Percentiles rank a stretch among this genome's conserved stretches.
Evolutionary conservation across 2,888 invertebrate genomes (phyloP).

Genomic region (Frankliniella intonsa): DNA sequence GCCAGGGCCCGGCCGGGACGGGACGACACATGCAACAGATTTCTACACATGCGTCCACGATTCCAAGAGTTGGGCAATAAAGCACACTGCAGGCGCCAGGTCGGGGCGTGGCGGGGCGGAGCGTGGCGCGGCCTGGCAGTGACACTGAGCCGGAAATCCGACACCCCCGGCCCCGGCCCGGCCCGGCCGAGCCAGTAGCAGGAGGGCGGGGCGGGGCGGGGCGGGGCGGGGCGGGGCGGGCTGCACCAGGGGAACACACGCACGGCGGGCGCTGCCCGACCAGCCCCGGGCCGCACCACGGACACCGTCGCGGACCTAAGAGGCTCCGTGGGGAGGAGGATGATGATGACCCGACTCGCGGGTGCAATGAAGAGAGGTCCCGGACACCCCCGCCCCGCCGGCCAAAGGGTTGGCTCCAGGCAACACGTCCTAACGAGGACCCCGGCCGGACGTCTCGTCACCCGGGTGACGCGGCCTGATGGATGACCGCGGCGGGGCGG

Average conservation of each 20-base stretch:
- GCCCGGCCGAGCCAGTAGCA: neutral
- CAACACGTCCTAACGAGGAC: no score
- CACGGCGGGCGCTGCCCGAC: no score
- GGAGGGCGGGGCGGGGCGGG: neutral
- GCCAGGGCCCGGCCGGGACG: neutral
- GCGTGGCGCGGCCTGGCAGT: neutral
- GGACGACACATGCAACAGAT: constrained; percentile 17
- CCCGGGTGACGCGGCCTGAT: no score
- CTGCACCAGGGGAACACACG: neutral
- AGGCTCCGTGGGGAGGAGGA: no score
- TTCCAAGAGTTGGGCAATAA: constrained; percentile 1
- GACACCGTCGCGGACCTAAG: no score
- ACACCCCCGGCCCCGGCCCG: neutral
- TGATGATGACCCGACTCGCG: no score
- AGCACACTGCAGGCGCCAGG: constrained; percentile 18
- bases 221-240: neutral
- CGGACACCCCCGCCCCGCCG: no score
- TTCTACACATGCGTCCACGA: neutral
- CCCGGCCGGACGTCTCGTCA: no score
- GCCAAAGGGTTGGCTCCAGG: no score
- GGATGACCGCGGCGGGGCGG: no score
- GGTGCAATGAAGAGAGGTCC: no score
- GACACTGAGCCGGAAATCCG: constrained; percentile 21
- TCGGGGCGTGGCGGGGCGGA: neutral
- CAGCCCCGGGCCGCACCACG: no score